These are phyloP conservation scores for Agonopterix alstromeriana DNA, from an alignment of 2,888 invertebrate species.

Conservation along the genomic window DNA sequence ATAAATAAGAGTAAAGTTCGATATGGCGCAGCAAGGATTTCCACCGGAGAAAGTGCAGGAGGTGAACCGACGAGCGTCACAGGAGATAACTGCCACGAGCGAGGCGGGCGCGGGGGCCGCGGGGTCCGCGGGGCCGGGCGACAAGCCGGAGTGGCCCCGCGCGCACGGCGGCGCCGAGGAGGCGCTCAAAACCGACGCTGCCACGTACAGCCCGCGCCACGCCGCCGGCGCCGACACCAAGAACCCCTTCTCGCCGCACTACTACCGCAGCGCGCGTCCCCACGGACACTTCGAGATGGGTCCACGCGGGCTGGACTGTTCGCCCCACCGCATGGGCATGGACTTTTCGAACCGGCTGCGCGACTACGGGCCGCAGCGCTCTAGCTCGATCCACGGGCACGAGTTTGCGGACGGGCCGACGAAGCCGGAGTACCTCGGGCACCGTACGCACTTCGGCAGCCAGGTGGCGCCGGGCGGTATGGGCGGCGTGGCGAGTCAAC, in stretches of 20 bases:
- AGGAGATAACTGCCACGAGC: constrained; percentile 33
- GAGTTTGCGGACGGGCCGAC: constrained; percentile 62
- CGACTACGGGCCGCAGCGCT: constrained; percentile 63
- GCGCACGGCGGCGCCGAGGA: constrained; percentile 3
- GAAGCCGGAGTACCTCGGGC: constrained; percentile 59
- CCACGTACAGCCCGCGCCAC: constrained; percentile 3
- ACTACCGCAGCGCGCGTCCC: constrained; percentile 47
- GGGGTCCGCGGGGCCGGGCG: constrained; percentile 3
- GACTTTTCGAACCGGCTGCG: constrained; percentile 59
- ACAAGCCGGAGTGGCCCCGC: constrained; percentile 2
- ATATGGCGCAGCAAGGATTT: constrained; percentile 60
- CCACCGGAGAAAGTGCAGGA: constrained; percentile 66
- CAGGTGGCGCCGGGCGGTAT: constrained; percentile 57
- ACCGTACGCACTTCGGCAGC: constrained; percentile 56
- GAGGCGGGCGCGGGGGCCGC: too few relatives aligned
- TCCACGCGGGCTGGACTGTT: constrained; percentile 64
- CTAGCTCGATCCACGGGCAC: constrained; percentile 67
- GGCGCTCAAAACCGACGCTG: background rate
- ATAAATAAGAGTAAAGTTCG: constrained; percentile 44
- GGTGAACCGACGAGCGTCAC: constrained; percentile 59
- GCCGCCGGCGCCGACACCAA: constrained; percentile 45
- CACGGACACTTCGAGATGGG: constrained; percentile 73
- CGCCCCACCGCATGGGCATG: constrained; percentile 61
- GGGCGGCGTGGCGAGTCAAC: constrained; percentile 18
- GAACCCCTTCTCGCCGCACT: constrained; percentile 64